Percentiles rank a stretch among this genome's conserved stretches.
Evolutionary conservation across 2,797 vertebrate species (phyloP).

Genomic region (Schizopygopsis pylzovi): DNA sequence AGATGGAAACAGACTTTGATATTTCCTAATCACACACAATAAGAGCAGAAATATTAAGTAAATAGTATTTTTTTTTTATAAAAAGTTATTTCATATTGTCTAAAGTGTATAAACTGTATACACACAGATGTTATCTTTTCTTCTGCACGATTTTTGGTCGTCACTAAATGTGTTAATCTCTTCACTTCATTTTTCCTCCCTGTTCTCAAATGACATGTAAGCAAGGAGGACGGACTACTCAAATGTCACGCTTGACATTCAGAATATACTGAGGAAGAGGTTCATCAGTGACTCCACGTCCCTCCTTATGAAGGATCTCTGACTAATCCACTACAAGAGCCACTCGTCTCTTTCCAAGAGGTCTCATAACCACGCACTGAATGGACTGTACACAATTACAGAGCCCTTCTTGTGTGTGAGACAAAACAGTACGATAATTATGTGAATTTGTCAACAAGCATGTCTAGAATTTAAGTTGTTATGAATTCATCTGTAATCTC

Average conservation of each 20-base stretch:
- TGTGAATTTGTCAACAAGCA: conserved; percentile 56
- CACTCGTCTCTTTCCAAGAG: conserved; percentile 38
- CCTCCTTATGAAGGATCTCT: conserved; percentile 54
- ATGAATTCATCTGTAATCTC: conserved; percentile 50
- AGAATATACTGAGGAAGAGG: conserved; percentile 40
- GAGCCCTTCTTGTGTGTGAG: conserved; percentile 57
- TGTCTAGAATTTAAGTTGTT: conserved; percentile 33
- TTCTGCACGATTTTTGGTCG: not conserved
- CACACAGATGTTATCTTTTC: not conserved
- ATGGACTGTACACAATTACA: conserved; percentile 51
- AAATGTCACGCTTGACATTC: conserved; percentile 46
- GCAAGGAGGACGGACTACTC: not conserved
- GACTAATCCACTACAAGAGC: conserved; percentile 59
- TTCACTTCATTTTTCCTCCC: conserved; percentile 6
- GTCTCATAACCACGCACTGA: not conserved
- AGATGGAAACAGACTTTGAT: not conserved
- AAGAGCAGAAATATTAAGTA: not conserved
- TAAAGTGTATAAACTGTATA: not conserved
- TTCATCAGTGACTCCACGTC: conserved; percentile 47
- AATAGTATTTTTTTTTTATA: not conserved
- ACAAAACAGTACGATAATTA: conserved; percentile 54
- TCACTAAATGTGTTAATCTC: conserved; percentile 12
- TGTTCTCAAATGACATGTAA: not conserved
- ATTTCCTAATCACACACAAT: not conserved
- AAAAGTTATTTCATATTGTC: not conserved